Evolutionary conservation across 2,888 invertebrate genomes (phyloP), one percentile per base, ranked within the genome.

Genomic region (Eupithecia insigniata): DNA sequence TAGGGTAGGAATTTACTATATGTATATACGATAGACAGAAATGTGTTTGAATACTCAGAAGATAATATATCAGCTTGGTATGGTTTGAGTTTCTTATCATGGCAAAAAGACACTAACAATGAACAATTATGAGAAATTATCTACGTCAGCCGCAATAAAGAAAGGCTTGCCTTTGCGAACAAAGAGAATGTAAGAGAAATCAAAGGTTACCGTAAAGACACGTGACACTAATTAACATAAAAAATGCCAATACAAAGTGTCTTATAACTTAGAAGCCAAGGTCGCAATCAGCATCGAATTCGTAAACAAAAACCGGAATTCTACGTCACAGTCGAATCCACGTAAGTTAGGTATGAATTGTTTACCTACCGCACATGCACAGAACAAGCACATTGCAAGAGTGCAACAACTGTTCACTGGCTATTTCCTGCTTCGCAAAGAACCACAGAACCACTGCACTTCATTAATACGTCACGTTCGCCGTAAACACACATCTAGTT

Each of bases 221-320:
- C 69, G 71, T 76, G 76, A 72, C 71, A 75, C 71, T 71, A 69
- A 75, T 77, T 76, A 78, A 67, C 67, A 76, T 78, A 77, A 77
- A 72, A 75, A 75, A 74, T 74, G 55, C 70, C 76, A 78, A 77
- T 72, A 78, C 78, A 82, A 78, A 84, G 69, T 51, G 73, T 82
- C 80, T 36, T 80, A 78, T 76, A 75, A 89, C 90, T 90, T 89
- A 26, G 64, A 2, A 91, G 83, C 82, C 90, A 92, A 92, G 92
- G 92, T 88, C 89, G 84, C 75, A 81, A 83, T 83, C 87, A 86
- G 84, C 84, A 83, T 84, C 81, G 84, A 80, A 86, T 88, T 84
- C 88, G 89, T 90, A 90, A 90, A 90, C 89, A 89, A 86, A 90
- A 92, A 90, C 90, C 90, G 90, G 90, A 88, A 87, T 88, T 80